These are phyloP conservation scores for Liposcelis brunnea DNA, from an alignment of 2,888 invertebrate genomes.

Conservation along the genomic window DNA sequence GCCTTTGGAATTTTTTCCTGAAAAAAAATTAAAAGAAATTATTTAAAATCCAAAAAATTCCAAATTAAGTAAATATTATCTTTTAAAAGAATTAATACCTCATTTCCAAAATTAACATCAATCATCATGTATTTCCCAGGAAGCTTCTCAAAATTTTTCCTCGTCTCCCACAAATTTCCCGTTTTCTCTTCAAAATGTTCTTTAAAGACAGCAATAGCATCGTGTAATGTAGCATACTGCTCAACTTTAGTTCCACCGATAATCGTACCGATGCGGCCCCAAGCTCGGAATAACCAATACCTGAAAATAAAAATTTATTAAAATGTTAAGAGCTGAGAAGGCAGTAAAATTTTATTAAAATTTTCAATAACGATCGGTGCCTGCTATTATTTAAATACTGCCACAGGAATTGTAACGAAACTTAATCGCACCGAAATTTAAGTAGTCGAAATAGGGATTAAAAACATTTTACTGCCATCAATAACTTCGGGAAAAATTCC, in stretches of 20 bases:
- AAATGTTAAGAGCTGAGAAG: too few relatives aligned
- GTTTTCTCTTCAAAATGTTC: conserved; percentile 43
- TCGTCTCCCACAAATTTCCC: conserved; percentile 57
- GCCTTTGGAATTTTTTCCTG: conserved; percentile 22
- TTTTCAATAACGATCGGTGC: too few relatives aligned
- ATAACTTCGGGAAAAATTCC: too few relatives aligned
- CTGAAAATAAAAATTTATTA: conserved; percentile 22
- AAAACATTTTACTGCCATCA: too few relatives aligned
- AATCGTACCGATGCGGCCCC: conserved; percentile 94
- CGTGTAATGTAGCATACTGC: conserved; percentile 26
- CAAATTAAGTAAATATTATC: background rate
- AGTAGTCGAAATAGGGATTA: too few relatives aligned
- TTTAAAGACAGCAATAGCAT: conserved; percentile 47
- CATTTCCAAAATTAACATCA: conserved; percentile 73
- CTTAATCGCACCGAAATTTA: too few relatives aligned
- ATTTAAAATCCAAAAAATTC: background rate
- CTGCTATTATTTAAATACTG: conserved; percentile 7
- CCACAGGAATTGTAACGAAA: too few relatives aligned
- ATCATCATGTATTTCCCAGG: conserved; percentile 67
- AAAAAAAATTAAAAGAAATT: too few relatives aligned
- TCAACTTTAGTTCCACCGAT: conserved; percentile 62
- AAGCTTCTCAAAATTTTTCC: conserved; percentile 31
- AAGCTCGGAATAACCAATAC: conserved; percentile 72
- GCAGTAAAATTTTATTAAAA: too few relatives aligned
- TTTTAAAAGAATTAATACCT: conserved; percentile 17